Evolutionary conservation across 2,113 vertebrate species (phyloP).

Genomic region (Melospiza georgiana): DNA sequence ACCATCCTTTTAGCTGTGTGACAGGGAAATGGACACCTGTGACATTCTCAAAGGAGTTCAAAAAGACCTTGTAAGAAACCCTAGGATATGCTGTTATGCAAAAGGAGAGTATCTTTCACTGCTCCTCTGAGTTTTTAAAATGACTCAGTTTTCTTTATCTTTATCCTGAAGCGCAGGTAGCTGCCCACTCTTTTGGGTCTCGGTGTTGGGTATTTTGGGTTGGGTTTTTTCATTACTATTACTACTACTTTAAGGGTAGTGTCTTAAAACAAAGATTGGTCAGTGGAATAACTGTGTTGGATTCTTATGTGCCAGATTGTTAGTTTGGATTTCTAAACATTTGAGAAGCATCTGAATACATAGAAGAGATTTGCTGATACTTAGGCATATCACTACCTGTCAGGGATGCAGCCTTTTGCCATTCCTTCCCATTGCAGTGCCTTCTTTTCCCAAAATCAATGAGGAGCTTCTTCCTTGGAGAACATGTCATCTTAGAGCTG

Average conservation of each 20-base stretch:
- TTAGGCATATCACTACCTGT: not conserved
- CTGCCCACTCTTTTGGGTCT: not conserved
- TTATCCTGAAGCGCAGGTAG: not conserved
- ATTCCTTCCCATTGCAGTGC: not conserved
- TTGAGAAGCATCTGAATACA: not conserved
- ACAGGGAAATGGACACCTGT: not conserved
- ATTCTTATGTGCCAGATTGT: not conserved
- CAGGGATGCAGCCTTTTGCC: not conserved
- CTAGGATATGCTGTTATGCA: not conserved
- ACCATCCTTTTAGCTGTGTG: not conserved
- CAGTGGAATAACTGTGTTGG: not conserved
- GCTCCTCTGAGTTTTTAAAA: not conserved
- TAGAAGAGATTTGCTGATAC: not conserved
- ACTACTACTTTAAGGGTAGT: not conserved
- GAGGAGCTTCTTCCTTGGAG: conserved; percentile 55
- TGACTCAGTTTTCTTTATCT: not conserved
- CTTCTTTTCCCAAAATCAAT: not conserved
- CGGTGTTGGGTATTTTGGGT: not conserved
- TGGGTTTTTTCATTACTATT: not conserved
- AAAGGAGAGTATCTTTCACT: not conserved
- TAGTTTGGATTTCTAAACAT: not conserved
- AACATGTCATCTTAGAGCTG: conserved; percentile 65
- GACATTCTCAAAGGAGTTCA: not conserved
- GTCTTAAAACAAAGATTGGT: not conserved
- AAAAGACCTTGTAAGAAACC: not conserved